Conservation (phyloP, 2,888 invertebrate species). For the Parnassius smintheus region DNA sequence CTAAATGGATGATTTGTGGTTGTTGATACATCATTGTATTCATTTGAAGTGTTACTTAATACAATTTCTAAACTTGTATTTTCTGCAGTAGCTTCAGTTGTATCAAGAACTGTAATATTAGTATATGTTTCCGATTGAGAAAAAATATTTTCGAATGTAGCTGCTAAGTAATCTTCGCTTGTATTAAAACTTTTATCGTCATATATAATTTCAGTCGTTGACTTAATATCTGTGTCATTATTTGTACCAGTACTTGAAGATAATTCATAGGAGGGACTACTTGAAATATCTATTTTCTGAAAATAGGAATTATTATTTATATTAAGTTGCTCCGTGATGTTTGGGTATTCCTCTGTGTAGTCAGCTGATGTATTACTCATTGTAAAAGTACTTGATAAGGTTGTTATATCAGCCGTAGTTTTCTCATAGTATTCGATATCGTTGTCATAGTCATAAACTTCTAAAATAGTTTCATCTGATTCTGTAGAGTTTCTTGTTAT, state of each 20-base stretch:
- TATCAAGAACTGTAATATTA: slow-evolving; percentile 34
- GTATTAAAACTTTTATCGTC: no score
- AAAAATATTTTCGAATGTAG: slow-evolving; percentile 30
- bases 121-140: slow-evolving; percentile 29
- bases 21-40: no score
- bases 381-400: background rate
- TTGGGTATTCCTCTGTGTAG: background rate
- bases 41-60: slow-evolving; percentile 2
- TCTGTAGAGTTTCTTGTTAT: slow-evolving; percentile 9
- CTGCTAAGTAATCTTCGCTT: slow-evolving; percentile 1
- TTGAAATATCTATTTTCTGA: background rate
- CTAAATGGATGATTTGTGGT: no score
- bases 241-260: background rate
- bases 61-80: slow-evolving; percentile 20
- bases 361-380: background rate
- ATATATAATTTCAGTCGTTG: slow-evolving; percentile 11
- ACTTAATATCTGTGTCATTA: background rate
- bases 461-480: slow-evolving; percentile 20
- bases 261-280: background rate
- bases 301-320: background rate
- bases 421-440: slow-evolving; percentile 18
- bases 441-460: slow-evolving; percentile 18
- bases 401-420: slow-evolving; percentile 2
- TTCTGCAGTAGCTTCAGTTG: slow-evolving; percentile 35
- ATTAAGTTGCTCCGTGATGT: background rate